Percentiles rank a stretch among this genome's conserved stretches.
Conservation (phyloP, 35 echinoderm and acorn worm genomes). For the Anneissia japonica region DNA sequence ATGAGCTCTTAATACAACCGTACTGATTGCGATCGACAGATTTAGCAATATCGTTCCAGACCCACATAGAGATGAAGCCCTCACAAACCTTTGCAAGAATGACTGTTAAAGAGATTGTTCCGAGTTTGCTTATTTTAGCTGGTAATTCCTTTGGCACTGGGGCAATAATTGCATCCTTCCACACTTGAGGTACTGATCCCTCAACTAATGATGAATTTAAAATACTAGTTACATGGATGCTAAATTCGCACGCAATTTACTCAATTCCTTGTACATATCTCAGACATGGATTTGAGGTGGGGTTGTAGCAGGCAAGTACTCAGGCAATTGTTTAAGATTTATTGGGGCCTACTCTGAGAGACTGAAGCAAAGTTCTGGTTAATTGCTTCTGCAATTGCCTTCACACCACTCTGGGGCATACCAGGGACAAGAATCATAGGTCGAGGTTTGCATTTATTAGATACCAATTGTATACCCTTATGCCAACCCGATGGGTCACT, state of each 20-base stretch:
- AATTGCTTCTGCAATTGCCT: conserved; percentile 18
- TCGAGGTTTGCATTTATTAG: not conserved
- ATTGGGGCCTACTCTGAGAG: conserved; percentile 4
- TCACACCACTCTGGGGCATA: not conserved
- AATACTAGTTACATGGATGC: conserved; percentile 4
- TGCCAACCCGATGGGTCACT: conserved; percentile 29
- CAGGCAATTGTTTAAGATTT: not conserved
- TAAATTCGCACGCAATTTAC: conserved; percentile 16
- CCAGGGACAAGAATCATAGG: not conserved
- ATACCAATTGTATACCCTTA: conserved; percentile 16
- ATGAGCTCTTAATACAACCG: conserved; percentile 19
- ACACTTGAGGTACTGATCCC: conserved; percentile 8
- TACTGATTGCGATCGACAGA: not conserved
- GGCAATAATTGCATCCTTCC: conserved; percentile 10
- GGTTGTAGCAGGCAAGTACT: not conserved
- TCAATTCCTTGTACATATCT: conserved; percentile 20
- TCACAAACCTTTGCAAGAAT: conserved; percentile 3
- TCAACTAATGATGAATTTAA: conserved; percentile 13
- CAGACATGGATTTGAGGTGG: conserved; percentile 9
- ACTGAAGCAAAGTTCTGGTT: conserved; percentile 7
- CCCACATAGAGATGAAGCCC: not conserved
- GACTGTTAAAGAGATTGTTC: conserved; percentile 1
- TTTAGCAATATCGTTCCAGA: not conserved
- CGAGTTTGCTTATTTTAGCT: not conserved
- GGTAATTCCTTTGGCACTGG: conserved; percentile 4